Conservation (phyloP, 2,797 vertebrate species). For the Falco peregrinus region DNA sequence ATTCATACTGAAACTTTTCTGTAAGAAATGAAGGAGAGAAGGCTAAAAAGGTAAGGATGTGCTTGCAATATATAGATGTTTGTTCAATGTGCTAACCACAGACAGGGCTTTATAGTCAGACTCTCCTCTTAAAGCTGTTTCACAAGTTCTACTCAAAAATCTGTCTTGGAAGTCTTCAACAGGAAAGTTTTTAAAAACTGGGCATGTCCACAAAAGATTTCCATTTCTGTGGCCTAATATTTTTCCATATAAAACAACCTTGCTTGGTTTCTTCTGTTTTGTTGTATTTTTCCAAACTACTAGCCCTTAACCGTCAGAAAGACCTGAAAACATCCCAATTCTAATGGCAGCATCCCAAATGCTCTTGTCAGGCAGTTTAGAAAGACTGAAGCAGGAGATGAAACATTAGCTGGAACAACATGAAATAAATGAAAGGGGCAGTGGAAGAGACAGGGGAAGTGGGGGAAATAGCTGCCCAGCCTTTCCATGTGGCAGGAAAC, state of each 20-base stretch:
- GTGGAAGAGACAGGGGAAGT: background rate
- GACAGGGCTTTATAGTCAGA: background rate
- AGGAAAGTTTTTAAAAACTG: background rate
- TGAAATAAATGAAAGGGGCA: background rate
- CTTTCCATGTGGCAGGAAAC: background rate
- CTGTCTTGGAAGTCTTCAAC: background rate
- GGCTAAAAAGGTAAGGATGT: background rate
- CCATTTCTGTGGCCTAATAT: background rate
- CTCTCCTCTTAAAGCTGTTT: background rate
- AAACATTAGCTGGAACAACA: background rate
- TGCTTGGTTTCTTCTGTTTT: background rate
- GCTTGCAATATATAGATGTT: background rate
- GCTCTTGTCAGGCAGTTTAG: background rate
- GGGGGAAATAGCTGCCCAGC: background rate
- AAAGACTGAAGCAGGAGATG: background rate
- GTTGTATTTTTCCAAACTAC: background rate
- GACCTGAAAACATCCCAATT: background rate
- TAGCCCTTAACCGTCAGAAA: background rate
- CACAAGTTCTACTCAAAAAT: background rate
- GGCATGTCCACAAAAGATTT: background rate
- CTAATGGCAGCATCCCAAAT: background rate
- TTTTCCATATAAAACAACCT: background rate
- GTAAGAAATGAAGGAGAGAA: background rate
- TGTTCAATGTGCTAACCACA: background rate
- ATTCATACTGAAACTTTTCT: background rate